Base-by-base conservation (phyloP, 2,797 vertebrate species). In the Pelodytes ibericus region DNA sequence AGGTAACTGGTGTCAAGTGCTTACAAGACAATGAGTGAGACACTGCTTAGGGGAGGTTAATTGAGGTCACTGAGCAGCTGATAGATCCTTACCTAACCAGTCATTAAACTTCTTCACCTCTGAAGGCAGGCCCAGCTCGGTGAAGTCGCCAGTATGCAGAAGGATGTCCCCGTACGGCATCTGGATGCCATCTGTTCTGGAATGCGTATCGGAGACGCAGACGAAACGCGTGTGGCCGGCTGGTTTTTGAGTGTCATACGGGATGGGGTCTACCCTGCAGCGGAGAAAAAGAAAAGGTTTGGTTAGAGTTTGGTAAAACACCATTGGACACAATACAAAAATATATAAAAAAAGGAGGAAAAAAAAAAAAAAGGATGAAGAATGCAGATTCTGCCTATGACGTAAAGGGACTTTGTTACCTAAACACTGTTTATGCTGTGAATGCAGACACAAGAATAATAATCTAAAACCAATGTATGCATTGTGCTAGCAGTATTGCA, bases 101-200 rank as follows among this genome's bases (percentile, higher is more conserved):
- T 98, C 96, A 94, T 98, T 98, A 94, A 98, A 98, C 95, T 98
- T 98, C 95, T 98, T 98, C 87, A 98, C 96, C 94, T 98, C 96
- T 30, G 96, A 97, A 86, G 96, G 96, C 88, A 98, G 93, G 84
- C 96, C 96, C 88, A 98, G 95, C 87, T 98, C 96, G 51, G 96
- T 98, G 93, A 98, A 98, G 92, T 98, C 96, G 75, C 96, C 96
- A 81, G 91, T 98, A 94, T 98, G 96, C 81, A 98, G 94, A 78
- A 98, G 94, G 89, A 98, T 96, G 86, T 98, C 96, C 84, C 96
- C 96, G 80, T 98, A 98, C 83, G 96, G 96, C 96, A 98, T 98
- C 95, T 98, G 96, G 92, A 98, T 96, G 89, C 96, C 96, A 91
- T 98, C 96, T 88, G 96, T 98, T 81, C 96, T 94, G 81, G 96